Conservation (phyloP, 2,888 invertebrate genomes). For the Opisthograptis luteolata region DNA sequence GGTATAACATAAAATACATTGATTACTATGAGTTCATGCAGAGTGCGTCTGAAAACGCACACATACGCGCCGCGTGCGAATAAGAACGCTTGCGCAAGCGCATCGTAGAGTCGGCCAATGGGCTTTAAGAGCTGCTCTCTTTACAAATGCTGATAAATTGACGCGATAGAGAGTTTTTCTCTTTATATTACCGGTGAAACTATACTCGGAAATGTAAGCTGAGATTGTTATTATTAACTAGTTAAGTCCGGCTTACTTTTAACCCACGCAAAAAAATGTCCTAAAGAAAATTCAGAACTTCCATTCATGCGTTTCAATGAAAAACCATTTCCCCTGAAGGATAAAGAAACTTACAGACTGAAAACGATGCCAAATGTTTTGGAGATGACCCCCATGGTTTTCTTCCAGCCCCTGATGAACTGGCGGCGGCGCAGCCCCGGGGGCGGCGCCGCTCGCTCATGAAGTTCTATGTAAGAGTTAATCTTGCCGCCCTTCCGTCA, state of each 20-base stretch:
- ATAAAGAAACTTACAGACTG: slow-evolving; percentile 88
- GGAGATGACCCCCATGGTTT: slow-evolving; percentile 90
- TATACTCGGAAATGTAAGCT: too few relatives aligned
- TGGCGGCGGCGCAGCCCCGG: slow-evolving; percentile 80
- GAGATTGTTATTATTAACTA: too few relatives aligned
- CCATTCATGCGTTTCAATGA: too few relatives aligned
- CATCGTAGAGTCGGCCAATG: slow-evolving; percentile 42
- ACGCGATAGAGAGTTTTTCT: slow-evolving; percentile 27
- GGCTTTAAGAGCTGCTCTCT: slow-evolving; percentile 57
- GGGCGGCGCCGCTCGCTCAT: slow-evolving; percentile 72
- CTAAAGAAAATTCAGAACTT: too few relatives aligned
- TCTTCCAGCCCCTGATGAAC: slow-evolving; percentile 80
- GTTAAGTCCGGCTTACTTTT: too few relatives aligned
- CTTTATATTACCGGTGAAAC: too few relatives aligned
- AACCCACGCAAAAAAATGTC: too few relatives aligned
- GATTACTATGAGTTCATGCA: too few relatives aligned
- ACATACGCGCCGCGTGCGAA: slow-evolving; percentile 66
- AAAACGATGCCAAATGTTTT: slow-evolving; percentile 91
- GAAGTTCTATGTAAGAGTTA: slow-evolving; percentile 76
- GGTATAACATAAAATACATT: neutral
- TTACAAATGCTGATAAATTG: slow-evolving; percentile 12
- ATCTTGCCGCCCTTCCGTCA: slow-evolving; percentile 67
- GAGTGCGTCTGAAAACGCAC: slow-evolving; percentile 44
- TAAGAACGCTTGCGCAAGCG: slow-evolving; percentile 74
- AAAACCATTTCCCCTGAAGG: neutral